Conservation (phyloP, 2,888 invertebrate genomes). For the Acrobasis suavella region DNA sequence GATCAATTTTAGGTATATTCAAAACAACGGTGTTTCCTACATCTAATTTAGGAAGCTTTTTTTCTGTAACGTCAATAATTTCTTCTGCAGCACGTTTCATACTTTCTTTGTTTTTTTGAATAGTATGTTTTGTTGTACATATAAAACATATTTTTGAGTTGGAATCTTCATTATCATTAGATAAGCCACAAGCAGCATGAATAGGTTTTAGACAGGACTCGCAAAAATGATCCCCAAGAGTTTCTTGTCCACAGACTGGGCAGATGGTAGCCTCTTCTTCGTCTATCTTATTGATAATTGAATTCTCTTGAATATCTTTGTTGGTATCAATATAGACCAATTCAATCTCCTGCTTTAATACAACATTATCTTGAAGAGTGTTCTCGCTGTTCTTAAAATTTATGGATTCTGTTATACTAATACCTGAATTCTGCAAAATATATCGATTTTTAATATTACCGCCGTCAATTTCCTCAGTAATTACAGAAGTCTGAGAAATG, state of each 20-base stretch:
- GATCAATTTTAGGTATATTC: neutral
- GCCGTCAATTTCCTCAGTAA: neutral
- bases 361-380: too few relatives aligned
- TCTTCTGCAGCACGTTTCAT: constrained; percentile 5
- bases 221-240: neutral
- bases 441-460: neutral
- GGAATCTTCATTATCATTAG: neutral
- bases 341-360: neutral
- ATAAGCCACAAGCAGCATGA: neutral
- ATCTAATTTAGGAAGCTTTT: neutral
- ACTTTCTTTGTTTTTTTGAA: constrained; percentile 8
- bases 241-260: neutral
- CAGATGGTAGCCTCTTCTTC: neutral
- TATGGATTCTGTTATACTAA: too few relatives aligned
- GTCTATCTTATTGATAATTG: neutral
- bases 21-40: neutral
- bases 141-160: constrained; percentile 9
- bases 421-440: neutral
- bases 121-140: constrained; percentile 9
- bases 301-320: neutral
- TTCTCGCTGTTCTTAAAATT: too few relatives aligned
- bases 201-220: neutral
- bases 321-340: neutral
- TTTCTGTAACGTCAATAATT: neutral
- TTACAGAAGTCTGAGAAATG: neutral